Evolutionary conservation across 2,888 invertebrate species (phyloP).

Genomic region (Maniola hyperantus): DNA sequence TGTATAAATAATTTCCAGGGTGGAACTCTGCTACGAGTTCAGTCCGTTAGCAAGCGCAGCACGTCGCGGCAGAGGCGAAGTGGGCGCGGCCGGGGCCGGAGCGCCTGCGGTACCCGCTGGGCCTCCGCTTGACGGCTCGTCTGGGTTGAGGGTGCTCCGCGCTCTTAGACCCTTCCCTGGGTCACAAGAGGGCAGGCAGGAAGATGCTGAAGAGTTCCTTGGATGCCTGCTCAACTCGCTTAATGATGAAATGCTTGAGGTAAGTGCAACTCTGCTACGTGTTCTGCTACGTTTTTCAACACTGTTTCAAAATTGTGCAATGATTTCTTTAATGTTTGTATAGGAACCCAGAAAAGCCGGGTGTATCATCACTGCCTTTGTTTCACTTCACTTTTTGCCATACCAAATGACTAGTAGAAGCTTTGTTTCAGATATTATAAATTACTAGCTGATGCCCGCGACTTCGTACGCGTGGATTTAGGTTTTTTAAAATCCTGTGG

Average conservation of each 20-base stretch:
- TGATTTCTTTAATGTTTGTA: too few relatives aligned
- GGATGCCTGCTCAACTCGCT: slow-evolving; percentile 96
- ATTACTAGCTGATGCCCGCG: too few relatives aligned
- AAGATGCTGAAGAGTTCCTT: slow-evolving; percentile 98
- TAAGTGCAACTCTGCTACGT: slow-evolving; percentile 56
- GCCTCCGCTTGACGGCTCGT: slow-evolving; percentile 94
- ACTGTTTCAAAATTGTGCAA: too few relatives aligned
- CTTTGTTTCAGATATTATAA: too few relatives aligned
- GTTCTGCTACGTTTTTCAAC: not conserved
- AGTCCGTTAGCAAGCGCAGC: slow-evolving; percentile 81
- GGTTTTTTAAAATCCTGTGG: too few relatives aligned
- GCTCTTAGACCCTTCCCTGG: slow-evolving; percentile 85
- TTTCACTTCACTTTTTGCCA: too few relatives aligned
- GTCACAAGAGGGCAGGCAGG: slow-evolving; percentile 93
- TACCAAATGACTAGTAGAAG: too few relatives aligned
- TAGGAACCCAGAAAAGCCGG: too few relatives aligned
- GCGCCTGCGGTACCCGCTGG: slow-evolving; percentile 85
- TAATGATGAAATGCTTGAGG: slow-evolving; percentile 98
- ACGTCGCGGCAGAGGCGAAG: slow-evolving; percentile 74
- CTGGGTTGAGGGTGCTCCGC: slow-evolving; percentile 92
- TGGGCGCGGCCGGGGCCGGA: slow-evolving; percentile 55
- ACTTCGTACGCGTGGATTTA: too few relatives aligned
- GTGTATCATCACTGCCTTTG: too few relatives aligned
- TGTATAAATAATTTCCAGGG: slow-evolving; percentile 77
- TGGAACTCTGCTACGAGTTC: slow-evolving; percentile 91